Evolutionary conservation across 2,888 invertebrate genomes (phyloP).

Genomic region (Eupithecia vulgata): DNA sequence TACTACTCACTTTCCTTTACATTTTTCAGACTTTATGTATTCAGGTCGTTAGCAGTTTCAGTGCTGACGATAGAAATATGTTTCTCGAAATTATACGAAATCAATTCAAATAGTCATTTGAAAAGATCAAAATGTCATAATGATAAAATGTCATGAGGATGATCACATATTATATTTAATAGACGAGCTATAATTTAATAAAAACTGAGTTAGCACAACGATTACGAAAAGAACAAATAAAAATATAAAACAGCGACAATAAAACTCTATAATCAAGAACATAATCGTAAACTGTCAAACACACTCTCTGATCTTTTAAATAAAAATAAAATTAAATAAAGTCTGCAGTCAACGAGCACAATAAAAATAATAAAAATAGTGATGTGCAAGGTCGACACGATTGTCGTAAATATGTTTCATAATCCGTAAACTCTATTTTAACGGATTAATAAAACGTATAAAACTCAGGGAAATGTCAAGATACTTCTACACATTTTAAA

Average conservation of each 20-base stretch:
- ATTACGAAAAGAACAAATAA: conserved; percentile 40
- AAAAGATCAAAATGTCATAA: not conserved
- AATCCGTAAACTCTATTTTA: conserved; percentile 47
- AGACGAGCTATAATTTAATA: conserved; percentile 22
- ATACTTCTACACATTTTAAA: conserved; percentile 14
- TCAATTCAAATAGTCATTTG: not conserved
- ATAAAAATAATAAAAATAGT: conserved; percentile 45
- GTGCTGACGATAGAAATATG: not conserved
- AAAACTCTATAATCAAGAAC: conserved; percentile 41
- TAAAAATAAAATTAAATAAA: conserved; percentile 39
- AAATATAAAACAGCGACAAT: conserved; percentile 29
- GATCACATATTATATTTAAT: not conserved
- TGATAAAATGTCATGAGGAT: too few relatives aligned
- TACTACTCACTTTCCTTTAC: not conserved
- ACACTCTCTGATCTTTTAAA: conserved; percentile 40
- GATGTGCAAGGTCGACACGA: conserved; percentile 43
- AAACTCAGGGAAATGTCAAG: conserved; percentile 18
- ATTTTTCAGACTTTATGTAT: not conserved
- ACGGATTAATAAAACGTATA: conserved; percentile 39
- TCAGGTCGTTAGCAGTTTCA: not conserved
- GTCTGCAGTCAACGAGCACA: conserved; percentile 39
- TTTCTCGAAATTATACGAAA: not conserved
- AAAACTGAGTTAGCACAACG: conserved; percentile 29
- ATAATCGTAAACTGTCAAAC: conserved; percentile 45
- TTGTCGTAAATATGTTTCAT: conserved; percentile 44